Evolutionary conservation across 2,797 vertebrate genomes (phyloP).

Genomic region (Sebastes hubbsi): DNA sequence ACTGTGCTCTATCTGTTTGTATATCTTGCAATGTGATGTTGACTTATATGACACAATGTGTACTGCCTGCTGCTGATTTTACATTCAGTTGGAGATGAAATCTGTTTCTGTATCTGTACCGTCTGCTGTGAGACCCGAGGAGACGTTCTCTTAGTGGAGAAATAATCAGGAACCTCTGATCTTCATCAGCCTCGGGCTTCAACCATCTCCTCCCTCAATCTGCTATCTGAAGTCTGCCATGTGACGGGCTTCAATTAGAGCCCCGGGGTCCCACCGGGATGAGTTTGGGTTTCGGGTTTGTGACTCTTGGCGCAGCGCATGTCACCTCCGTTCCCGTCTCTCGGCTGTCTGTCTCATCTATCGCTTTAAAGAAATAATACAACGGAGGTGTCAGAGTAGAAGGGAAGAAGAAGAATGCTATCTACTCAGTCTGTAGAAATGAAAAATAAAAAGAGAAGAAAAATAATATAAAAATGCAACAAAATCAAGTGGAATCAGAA

Average conservation of each 20-base stretch:
- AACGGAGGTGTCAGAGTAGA: not conserved
- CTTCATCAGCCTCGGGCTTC: not conserved
- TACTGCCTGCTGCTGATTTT: not conserved
- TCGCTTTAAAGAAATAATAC: not conserved
- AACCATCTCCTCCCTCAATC: not conserved
- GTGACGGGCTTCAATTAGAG: not conserved
- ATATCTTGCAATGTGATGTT: not conserved
- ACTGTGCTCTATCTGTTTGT: not conserved
- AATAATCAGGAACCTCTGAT: not conserved
- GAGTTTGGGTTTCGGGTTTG: not conserved
- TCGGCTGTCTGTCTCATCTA: not conserved
- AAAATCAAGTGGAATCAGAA: not conserved
- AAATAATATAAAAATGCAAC: not conserved
- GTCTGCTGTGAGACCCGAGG: not conserved
- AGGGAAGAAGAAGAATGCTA: not conserved
- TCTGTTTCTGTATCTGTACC: not conserved
- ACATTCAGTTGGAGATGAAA: not conserved
- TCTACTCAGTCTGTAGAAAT: not conserved
- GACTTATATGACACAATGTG: not conserved
- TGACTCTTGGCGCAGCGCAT: not conserved
- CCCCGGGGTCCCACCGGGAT: not conserved
- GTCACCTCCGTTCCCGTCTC: not conserved
- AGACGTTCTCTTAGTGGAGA: not conserved
- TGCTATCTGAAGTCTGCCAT: slow-evolving; percentile 1
- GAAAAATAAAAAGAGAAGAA: not conserved